These are phyloP conservation scores for Chrysopilus asiliformis DNA, from an alignment of 2,888 invertebrate species.

Conservation along the genomic window DNA sequence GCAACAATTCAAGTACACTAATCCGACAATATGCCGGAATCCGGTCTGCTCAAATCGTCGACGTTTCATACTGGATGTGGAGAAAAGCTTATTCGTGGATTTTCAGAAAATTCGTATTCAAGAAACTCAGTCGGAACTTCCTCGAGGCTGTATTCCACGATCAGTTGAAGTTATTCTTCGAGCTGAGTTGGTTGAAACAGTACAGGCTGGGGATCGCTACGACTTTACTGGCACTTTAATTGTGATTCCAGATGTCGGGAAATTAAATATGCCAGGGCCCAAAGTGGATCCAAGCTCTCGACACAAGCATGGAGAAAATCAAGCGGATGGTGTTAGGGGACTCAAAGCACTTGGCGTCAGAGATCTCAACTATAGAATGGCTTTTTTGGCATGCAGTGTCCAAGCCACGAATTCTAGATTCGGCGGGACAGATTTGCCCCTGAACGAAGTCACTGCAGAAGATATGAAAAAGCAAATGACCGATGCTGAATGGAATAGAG, in stretches of 20 bases:
- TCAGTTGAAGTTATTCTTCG: slow-evolving; percentile 89
- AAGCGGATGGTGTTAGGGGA: slow-evolving; percentile 78
- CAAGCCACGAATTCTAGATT: slow-evolving; percentile 76
- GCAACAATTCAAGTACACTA: slow-evolving; percentile 95
- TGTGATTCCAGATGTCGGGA: slow-evolving; percentile 92
- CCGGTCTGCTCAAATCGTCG: slow-evolving; percentile 88
- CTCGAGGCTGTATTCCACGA: slow-evolving; percentile 91
- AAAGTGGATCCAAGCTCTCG: slow-evolving; percentile 68
- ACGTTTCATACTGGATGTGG: slow-evolving; percentile 80
- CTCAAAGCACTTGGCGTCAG: slow-evolving; percentile 68
- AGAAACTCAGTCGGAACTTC: slow-evolving; percentile 93
- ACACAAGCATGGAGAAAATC: slow-evolving; percentile 56
- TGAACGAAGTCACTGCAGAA: slow-evolving; percentile 83
- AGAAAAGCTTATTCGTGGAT: slow-evolving; percentile 91
- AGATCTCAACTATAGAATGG: slow-evolving; percentile 71
- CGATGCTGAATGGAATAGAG: slow-evolving; percentile 83
- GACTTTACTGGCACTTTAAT: slow-evolving; percentile 94
- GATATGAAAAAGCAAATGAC: slow-evolving; percentile 90
- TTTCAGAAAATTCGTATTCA: slow-evolving; percentile 97
- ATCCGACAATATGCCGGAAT: slow-evolving; percentile 93
- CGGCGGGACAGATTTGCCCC: slow-evolving; percentile 68
- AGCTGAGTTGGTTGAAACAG: slow-evolving; percentile 91
- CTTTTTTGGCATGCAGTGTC: slow-evolving; percentile 89
- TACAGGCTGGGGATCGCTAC: slow-evolving; percentile 63
- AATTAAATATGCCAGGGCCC: slow-evolving; percentile 72